Evolutionary conservation across 1,140 invertebrate genomes (phyloP).

Genomic region (Drosophila triauraria): DNA sequence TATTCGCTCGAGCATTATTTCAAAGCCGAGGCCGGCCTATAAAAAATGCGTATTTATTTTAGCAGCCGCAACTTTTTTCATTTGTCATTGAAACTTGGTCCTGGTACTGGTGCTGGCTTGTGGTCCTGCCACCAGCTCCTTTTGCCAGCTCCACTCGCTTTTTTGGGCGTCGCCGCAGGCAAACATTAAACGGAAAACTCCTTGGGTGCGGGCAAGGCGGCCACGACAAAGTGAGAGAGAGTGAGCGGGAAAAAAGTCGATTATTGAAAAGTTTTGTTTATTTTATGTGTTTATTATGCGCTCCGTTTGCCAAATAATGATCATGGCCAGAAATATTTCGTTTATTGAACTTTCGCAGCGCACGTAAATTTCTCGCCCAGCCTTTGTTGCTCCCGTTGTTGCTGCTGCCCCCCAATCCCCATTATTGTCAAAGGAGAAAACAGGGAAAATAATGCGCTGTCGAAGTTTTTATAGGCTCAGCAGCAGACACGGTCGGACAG

Average conservation of each 20-base stretch:
- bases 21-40: conserved; percentile 49
- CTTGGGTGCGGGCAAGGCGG: conserved; percentile 19
- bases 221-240: conserved; percentile 15
- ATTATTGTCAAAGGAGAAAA: conserved; percentile 82
- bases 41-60: conserved; percentile 79
- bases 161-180: conserved; percentile 57
- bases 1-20: conserved; percentile 32
- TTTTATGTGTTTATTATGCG: conserved; percentile 84
- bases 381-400: conserved; percentile 9
- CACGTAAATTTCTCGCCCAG: conserved; percentile 75
- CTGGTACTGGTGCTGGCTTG: conserved; percentile 32
- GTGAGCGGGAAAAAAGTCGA: conserved; percentile 68
- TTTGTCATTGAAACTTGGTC: conserved; percentile 83
- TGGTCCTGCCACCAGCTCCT: conserved; percentile 7
- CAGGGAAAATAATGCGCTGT: conserved; percentile 79
- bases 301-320: conserved; percentile 83
- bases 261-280: conserved; percentile 84
- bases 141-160: conserved; percentile 9
- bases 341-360: conserved; percentile 83
- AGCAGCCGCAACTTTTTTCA: conserved; percentile 75
- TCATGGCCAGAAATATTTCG: conserved; percentile 84
- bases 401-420: conserved; percentile 34
- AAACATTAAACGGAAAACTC: conserved; percentile 75
- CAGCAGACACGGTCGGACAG: conserved; percentile 57
- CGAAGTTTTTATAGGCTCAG: conserved; percentile 80